Percentiles rank a stretch among this genome's conserved stretches.
phyloP scores from a whole-genome alignment of 92 coral and sea anemone species.

The Epizoanthus rinbou region DNA sequence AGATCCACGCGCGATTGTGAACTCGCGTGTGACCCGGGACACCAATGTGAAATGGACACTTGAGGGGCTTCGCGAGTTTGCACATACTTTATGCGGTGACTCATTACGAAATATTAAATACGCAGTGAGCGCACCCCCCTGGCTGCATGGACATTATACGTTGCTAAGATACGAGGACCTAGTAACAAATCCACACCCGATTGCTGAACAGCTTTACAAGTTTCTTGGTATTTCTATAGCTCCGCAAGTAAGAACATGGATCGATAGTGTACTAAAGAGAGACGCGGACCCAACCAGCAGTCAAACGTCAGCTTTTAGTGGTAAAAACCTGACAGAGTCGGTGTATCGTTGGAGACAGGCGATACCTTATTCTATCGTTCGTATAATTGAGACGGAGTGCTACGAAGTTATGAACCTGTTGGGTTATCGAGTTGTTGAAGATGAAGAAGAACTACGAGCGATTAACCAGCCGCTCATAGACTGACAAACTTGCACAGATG shows the following conservation, averaged over 20 bases:
- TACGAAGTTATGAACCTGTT: conserved; percentile 83
- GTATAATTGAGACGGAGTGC: conserved; percentile 81
- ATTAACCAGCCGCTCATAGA: conserved; percentile 67
- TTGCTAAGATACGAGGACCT: conserved; percentile 93
- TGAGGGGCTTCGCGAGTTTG: conserved; percentile 61
- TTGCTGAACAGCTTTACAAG: conserved; percentile 79
- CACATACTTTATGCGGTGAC: conserved; percentile 71
- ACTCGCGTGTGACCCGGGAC: conserved; percentile 63
- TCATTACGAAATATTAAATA: conserved; percentile 79
- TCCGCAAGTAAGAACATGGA: conserved; percentile 78
- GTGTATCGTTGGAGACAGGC: conserved; percentile 66
- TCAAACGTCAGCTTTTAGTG: conserved; percentile 7
- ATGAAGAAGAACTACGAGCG: conserved; percentile 77
- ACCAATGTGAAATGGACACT: conserved; percentile 68
- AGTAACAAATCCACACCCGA: conserved; percentile 75
- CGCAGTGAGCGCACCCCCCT: conserved; percentile 84
- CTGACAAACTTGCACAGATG: conserved; percentile 12
- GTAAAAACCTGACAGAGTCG: conserved; percentile 59
- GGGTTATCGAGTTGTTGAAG: conserved; percentile 84
- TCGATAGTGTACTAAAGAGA: conserved; percentile 59
- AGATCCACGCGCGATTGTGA: conserved; percentile 88
- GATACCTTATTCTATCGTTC: conserved; percentile 84
- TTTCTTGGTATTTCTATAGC: conserved; percentile 78
- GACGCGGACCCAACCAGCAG: conserved; percentile 61
- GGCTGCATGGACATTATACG: conserved; percentile 82